These are phyloP conservation scores for Bergia sp. DNA, from an alignment of 92 coral and sea anemone species.

Conservation along the genomic window DNA sequence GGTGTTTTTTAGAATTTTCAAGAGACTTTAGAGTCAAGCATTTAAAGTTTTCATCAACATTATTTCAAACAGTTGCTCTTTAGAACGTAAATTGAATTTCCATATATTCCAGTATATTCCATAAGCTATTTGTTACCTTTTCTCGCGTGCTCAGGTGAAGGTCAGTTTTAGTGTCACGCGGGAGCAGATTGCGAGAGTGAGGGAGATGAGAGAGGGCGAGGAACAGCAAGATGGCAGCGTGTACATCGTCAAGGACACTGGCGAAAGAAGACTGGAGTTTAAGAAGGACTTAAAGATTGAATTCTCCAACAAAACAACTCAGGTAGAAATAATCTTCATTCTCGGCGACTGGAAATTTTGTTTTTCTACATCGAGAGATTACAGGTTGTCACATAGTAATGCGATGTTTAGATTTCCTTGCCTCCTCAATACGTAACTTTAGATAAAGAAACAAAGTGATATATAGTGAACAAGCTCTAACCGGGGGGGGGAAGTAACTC, in stretches of 20 bases:
- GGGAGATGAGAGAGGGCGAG: slow-evolving; percentile 51
- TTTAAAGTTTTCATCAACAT: no score
- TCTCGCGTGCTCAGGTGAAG: slow-evolving; percentile 54
- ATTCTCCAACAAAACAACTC: slow-evolving; percentile 82
- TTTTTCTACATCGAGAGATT: neutral
- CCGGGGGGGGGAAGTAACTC: no score
- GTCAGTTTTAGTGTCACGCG: slow-evolving; percentile 76
- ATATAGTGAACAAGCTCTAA: no score
- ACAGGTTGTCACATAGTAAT: neutral
- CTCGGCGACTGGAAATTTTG: neutral
- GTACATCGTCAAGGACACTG: slow-evolving; percentile 50
- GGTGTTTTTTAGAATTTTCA: no score
- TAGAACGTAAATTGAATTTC: no score
- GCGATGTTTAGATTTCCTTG: no score
- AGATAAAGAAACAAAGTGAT: no score
- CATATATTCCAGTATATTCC: no score
- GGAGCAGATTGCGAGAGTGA: slow-evolving; percentile 71
- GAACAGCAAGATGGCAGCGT: slow-evolving; percentile 58
- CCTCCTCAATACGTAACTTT: no score
- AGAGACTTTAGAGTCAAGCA: no score
- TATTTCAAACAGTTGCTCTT: no score
- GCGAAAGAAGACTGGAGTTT: slow-evolving; percentile 73
- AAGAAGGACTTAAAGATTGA: slow-evolving; percentile 71
- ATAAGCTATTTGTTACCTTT: neutral
- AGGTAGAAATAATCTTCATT: slow-evolving; percentile 56